phyloP scores from a whole-genome alignment of 2,888 invertebrate genomes.

The Acronicta aceris region DNA sequence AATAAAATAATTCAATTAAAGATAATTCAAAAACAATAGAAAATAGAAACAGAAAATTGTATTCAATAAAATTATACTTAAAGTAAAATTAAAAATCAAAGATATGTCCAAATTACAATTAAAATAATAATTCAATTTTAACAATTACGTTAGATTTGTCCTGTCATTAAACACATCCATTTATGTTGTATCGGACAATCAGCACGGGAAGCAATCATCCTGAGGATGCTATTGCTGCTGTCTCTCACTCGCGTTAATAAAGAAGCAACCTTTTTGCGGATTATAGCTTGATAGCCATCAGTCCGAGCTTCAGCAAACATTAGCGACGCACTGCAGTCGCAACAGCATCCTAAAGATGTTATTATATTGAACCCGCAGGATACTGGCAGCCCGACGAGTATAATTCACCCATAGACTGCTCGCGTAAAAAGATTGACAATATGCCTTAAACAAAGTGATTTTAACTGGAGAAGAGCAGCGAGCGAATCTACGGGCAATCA shows the following conservation, averaged over 20 bases:
- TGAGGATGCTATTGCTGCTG: neutral
- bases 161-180: neutral
- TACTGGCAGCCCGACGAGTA: slow-evolving; percentile 3
- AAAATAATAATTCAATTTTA: too few species aligned
- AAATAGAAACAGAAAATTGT: too few species aligned
- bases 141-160: too few species aligned
- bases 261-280: neutral
- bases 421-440: neutral
- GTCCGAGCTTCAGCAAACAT: slow-evolving; percentile 4
- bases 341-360: slow-evolving; percentile 1
- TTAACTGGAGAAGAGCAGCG: neutral
- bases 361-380: neutral
- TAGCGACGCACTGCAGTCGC: slow-evolving; percentile 2
- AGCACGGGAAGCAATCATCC: neutral
- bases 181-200: neutral
- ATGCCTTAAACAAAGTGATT: neutral
- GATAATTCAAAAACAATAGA: too few species aligned
- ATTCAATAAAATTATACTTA: too few species aligned
- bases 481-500: slow-evolving; percentile 3
- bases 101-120: too few species aligned
- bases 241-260: neutral
- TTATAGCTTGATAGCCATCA: slow-evolving; percentile 1
- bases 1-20: too few species aligned
- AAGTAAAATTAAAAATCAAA: too few species aligned
- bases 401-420: slow-evolving; percentile 3